These are phyloP conservation scores for Copidosoma aretas DNA, from an alignment of 2,888 invertebrate genomes.

Conservation along the genomic window DNA sequence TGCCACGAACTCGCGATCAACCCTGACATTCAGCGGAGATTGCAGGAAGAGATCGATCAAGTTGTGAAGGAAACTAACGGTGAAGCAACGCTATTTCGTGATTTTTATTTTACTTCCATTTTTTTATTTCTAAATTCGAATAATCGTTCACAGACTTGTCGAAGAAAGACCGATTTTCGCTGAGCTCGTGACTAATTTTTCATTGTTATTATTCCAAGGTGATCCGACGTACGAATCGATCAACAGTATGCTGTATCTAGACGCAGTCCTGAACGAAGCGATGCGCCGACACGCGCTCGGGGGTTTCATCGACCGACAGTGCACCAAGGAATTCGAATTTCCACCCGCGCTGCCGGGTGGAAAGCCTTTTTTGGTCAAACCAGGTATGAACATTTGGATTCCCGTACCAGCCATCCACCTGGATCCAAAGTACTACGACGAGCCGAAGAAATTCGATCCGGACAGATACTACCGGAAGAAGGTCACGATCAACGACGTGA, in stretches of 20 bases:
- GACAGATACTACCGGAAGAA: slow-evolving; percentile 54
- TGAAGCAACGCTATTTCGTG: too few species aligned
- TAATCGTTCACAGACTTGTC: too few species aligned
- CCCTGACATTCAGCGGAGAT: slow-evolving; percentile 47
- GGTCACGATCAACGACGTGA: slow-evolving; percentile 11
- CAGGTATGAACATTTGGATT: slow-evolving; percentile 52
- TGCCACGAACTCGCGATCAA: slow-evolving; percentile 48
- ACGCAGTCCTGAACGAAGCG: slow-evolving; percentile 63
- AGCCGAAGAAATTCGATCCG: slow-evolving; percentile 61
- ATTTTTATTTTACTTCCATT: too few species aligned
- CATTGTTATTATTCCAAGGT: too few species aligned
- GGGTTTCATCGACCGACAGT: slow-evolving; percentile 54
- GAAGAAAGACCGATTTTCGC: too few species aligned
- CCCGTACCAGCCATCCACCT: slow-evolving; percentile 57
- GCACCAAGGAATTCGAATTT: slow-evolving; percentile 53
- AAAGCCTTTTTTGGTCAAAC: slow-evolving; percentile 51
- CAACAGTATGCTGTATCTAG: slow-evolving; percentile 65
- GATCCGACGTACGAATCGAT: slow-evolving; percentile 61
- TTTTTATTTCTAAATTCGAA: too few species aligned
- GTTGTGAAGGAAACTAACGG: too few species aligned
- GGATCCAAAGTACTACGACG: slow-evolving; percentile 56
- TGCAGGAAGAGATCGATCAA: slow-evolving; percentile 57
- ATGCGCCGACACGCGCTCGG: slow-evolving; percentile 48
- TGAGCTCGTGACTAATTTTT: too few species aligned
- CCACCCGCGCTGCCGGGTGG: slow-evolving; percentile 52